Percentiles rank a stretch among this genome's conserved stretches.
Conservation (phyloP, 2,113 vertebrate genomes). For the Chaetodon trifascialis region DNA sequence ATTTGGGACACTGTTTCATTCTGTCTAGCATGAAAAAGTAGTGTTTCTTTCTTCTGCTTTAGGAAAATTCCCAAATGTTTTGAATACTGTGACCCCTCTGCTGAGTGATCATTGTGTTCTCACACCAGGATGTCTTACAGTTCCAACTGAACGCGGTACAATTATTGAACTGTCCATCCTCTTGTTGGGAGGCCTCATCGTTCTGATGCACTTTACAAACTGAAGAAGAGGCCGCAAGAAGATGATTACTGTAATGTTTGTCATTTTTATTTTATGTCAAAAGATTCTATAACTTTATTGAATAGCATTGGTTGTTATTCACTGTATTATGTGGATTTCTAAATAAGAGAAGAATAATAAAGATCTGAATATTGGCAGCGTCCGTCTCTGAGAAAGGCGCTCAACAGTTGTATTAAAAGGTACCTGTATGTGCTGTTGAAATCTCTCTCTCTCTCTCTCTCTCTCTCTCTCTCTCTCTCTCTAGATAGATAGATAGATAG, state of each 20-base stretch:
- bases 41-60: neutral
- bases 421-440: too few species aligned
- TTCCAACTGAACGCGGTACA: slow-evolving; percentile 59
- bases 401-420: neutral
- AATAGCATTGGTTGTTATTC: slow-evolving; percentile 72
- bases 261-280: slow-evolving; percentile 68
- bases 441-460: too few species aligned
- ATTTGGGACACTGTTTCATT: slow-evolving; percentile 25
- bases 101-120: slow-evolving; percentile 40
- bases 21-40: neutral
- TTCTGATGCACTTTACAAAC: slow-evolving; percentile 85
- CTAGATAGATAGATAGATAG: too few species aligned
- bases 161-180: slow-evolving; percentile 49
- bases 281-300: slow-evolving; percentile 77
- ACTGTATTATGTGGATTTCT: slow-evolving; percentile 76
- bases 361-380: slow-evolving; percentile 40
- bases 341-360: slow-evolving; percentile 79
- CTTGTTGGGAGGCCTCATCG: slow-evolving; percentile 57
- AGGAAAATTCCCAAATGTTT: slow-evolving; percentile 44
- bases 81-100: slow-evolving; percentile 45
- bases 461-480: too few species aligned
- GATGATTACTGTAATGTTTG: slow-evolving; percentile 58
- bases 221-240: slow-evolving; percentile 65
- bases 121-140: slow-evolving; percentile 28
- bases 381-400: slow-evolving; percentile 4